Conservation (phyloP, 1,140 invertebrate genomes). For the Zaprionus capensis region DNA sequence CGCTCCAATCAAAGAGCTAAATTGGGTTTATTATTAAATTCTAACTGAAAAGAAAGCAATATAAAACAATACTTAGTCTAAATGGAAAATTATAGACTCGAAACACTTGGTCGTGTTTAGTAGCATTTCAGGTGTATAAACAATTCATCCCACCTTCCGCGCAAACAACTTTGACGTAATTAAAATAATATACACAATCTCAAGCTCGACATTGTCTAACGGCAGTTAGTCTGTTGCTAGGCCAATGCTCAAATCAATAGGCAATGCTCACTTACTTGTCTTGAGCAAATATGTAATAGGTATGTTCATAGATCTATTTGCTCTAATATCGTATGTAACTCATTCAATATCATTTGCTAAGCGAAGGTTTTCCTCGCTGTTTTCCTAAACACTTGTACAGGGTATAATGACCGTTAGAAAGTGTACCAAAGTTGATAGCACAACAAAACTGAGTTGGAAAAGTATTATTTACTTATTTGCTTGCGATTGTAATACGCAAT, state of each 20-base stretch:
- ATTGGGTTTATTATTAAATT: background rate
- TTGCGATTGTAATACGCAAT: conserved; percentile 15
- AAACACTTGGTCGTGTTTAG: conserved; percentile 5
- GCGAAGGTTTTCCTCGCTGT: too few species aligned
- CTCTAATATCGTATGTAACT: too few species aligned
- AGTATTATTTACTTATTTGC: background rate
- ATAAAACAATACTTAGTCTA: background rate
- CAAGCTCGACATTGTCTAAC: background rate
- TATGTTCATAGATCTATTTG: background rate
- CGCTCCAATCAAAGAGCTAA: background rate
- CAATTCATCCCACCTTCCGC: background rate
- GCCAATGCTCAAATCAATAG: background rate
- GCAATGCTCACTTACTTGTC: too few species aligned
- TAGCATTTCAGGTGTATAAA: conserved; percentile 23
- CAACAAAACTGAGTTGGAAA: background rate
- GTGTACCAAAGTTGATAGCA: background rate
- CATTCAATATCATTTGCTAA: too few species aligned
- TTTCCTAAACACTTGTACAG: background rate
- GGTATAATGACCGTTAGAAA: background rate
- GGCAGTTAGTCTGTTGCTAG: background rate
- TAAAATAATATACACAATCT: background rate
- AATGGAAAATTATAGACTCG: background rate
- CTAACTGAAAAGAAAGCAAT: background rate
- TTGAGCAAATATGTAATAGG: too few species aligned
- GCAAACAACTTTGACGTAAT: conserved; percentile 1